Evolutionary conservation across 2,113 vertebrate species (phyloP).

Genomic region (Microtus oregoni): DNA sequence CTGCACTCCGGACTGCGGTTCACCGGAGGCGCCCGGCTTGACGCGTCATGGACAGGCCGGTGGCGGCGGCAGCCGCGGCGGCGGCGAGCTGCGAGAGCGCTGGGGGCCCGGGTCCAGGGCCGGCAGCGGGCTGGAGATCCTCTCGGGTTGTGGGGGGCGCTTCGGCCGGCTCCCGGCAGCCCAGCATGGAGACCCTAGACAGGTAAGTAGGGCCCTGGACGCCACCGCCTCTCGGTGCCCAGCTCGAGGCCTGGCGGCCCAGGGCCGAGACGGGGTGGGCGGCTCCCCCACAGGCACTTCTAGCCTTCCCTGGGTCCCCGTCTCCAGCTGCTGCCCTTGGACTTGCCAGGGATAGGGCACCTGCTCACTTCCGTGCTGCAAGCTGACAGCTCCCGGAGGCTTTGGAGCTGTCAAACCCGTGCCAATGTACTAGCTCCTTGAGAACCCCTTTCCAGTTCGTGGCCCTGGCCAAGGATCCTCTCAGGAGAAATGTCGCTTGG

Average conservation of each 20-base stretch:
- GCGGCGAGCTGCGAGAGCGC: constrained; percentile 54
- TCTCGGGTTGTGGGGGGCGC: constrained; percentile 42
- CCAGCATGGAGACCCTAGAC: constrained; percentile 88
- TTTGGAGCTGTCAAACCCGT: neutral
- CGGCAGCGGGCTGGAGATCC: constrained; percentile 62
- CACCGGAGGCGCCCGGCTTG: neutral
- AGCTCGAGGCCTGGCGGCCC: neutral
- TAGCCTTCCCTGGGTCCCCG: neutral
- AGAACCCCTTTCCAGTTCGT: neutral
- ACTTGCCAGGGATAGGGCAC: neutral
- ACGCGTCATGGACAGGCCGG: constrained; percentile 66
- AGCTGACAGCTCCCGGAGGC: neutral
- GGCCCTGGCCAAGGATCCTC: neutral
- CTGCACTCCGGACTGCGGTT: neutral
- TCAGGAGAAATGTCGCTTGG: neutral
- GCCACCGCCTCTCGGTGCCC: neutral
- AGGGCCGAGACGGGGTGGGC: neutral
- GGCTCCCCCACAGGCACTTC: neutral
- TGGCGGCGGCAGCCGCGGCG: constrained; percentile 29
- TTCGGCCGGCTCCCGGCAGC: constrained; percentile 78
- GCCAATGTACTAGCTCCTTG: neutral
- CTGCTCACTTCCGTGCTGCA: neutral
- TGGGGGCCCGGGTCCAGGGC: constrained; percentile 41
- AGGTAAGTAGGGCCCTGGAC: constrained; percentile 78
- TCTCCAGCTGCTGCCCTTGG: too few species aligned